These are phyloP conservation scores for Ptiloglossa arizonensis DNA, from an alignment of 1,140 invertebrate species.

Conservation along the genomic window DNA sequence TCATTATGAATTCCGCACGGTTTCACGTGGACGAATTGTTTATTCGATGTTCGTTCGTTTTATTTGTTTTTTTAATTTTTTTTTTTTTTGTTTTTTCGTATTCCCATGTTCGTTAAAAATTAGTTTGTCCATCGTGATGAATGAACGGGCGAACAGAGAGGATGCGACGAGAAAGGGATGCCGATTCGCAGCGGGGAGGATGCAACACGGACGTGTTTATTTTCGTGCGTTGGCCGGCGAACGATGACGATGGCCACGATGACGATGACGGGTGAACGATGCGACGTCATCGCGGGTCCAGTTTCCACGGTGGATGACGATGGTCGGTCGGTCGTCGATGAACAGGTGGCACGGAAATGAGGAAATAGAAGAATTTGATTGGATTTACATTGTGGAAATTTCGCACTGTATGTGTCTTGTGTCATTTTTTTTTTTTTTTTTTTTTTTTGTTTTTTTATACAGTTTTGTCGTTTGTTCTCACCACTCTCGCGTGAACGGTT, in stretches of 20 bases:
- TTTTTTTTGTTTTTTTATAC: slow-evolving; percentile 41
- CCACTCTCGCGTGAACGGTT: slow-evolving; percentile 11
- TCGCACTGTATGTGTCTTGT: slow-evolving; percentile 61
- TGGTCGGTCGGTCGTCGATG: slow-evolving; percentile 54
- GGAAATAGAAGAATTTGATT: slow-evolving; percentile 82
- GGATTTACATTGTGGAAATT: slow-evolving; percentile 63
- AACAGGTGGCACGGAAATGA: slow-evolving; percentile 77
- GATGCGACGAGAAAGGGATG: slow-evolving; percentile 45
- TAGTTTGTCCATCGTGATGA: slow-evolving; percentile 17
- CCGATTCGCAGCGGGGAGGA: slow-evolving; percentile 30
- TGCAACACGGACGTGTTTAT: slow-evolving; percentile 11
- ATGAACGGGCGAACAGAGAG: slow-evolving; percentile 45
- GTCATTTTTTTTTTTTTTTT: slow-evolving; percentile 47
- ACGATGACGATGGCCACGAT: slow-evolving; percentile 24
- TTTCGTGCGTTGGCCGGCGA: slow-evolving; percentile 6
- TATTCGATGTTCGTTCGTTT: slow-evolving; percentile 14
- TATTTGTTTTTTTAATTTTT: neutral
- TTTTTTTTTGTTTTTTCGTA: slow-evolving; percentile 20
- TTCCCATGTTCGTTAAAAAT: slow-evolving; percentile 28
- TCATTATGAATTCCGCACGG: slow-evolving; percentile 44
- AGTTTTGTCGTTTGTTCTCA: slow-evolving; percentile 29
- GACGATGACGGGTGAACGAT: slow-evolving; percentile 30
- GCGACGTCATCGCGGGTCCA: slow-evolving; percentile 39
- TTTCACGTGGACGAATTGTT: slow-evolving; percentile 39
- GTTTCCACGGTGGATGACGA: slow-evolving; percentile 42